A percentile compares a stretch with the other conserved stretches of the same genome.
phyloP scores from a whole-genome alignment of 1,140 invertebrate species.

The Pectinophora gossypiella region DNA sequence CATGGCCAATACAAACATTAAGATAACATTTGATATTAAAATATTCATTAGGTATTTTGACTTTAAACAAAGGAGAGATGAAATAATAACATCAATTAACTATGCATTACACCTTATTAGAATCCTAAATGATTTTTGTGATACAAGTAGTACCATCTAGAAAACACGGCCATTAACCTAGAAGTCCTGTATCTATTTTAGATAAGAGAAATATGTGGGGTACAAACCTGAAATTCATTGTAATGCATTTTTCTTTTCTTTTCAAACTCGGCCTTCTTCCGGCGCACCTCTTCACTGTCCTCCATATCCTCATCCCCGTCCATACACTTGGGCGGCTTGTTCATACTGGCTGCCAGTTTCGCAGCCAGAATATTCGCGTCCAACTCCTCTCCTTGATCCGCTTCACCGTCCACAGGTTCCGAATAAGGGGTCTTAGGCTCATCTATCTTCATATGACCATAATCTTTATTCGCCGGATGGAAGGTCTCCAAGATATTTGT shows the following conservation, averaged over 20 bases:
- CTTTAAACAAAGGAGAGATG: too few relatives aligned
- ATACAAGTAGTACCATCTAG: too few relatives aligned
- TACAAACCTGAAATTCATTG: slow-evolving; percentile 95
- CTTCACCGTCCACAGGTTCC: slow-evolving; percentile 82
- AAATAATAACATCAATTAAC: too few relatives aligned
- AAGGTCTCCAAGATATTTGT: slow-evolving; percentile 99
- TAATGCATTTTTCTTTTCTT: slow-evolving; percentile 97
- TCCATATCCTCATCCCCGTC: slow-evolving; percentile 76
- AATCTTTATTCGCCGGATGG: slow-evolving; percentile 98
- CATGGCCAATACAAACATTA: too few relatives aligned
- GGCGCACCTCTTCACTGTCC: slow-evolving; percentile 79
- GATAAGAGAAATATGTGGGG: too few relatives aligned
- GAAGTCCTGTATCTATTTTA: too few relatives aligned
- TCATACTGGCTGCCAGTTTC: slow-evolving; percentile 77
- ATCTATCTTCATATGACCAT: slow-evolving; percentile 99
- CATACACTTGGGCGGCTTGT: slow-evolving; percentile 60
- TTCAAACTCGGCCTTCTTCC: slow-evolving; percentile 87
- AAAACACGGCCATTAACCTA: too few relatives aligned
- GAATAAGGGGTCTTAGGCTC: slow-evolving; percentile 97
- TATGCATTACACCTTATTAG: too few relatives aligned
- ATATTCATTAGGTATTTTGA: too few relatives aligned
- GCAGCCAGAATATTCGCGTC: slow-evolving; percentile 87
- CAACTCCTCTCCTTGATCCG: slow-evolving; percentile 82
- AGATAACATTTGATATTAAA: too few relatives aligned
- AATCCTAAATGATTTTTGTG: too few relatives aligned